These are phyloP conservation scores for Tetropium fuscum DNA, from an alignment of 2,888 invertebrate genomes.

Conservation along the genomic window DNA sequence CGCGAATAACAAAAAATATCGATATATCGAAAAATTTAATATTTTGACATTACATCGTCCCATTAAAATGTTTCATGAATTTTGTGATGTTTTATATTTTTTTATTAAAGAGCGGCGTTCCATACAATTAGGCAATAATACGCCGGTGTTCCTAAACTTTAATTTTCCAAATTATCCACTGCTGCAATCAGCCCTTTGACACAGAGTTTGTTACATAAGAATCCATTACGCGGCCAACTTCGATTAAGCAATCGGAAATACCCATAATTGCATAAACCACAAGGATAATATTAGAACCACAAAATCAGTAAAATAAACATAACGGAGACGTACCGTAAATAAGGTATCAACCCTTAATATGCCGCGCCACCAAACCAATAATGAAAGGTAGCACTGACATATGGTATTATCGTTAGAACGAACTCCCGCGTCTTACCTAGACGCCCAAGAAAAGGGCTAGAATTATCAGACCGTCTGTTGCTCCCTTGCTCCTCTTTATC, in stretches of 20 bases:
- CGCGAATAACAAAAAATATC: too few species aligned
- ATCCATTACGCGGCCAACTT: slow-evolving; percentile 3
- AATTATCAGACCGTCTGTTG: slow-evolving; percentile 41
- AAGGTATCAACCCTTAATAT: slow-evolving; percentile 7
- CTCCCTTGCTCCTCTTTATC: slow-evolving; percentile 44
- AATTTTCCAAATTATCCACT: too few species aligned
- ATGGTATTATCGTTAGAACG: slow-evolving; percentile 43
- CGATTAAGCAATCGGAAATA: background rate
- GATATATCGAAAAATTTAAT: too few species aligned
- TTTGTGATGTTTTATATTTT: too few species aligned
- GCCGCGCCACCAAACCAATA: slow-evolving; percentile 1
- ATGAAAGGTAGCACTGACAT: slow-evolving; percentile 43
- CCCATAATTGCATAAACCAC: slow-evolving; percentile 11
- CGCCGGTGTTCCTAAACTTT: too few species aligned
- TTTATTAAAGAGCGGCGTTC: too few species aligned
- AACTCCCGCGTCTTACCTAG: slow-evolving; percentile 32
- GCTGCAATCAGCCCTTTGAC: too few species aligned
- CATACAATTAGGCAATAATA: too few species aligned
- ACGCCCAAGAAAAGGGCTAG: slow-evolving; percentile 37
- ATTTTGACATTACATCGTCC: too few species aligned
- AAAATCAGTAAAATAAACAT: slow-evolving; percentile 19
- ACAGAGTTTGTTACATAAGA: too few species aligned
- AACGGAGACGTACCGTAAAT: background rate
- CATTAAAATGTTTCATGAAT: too few species aligned
- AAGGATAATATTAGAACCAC: slow-evolving; percentile 13